phyloP scores from a whole-genome alignment of 2,888 invertebrate genomes.

The Cosmorhoe ocellata region DNA sequence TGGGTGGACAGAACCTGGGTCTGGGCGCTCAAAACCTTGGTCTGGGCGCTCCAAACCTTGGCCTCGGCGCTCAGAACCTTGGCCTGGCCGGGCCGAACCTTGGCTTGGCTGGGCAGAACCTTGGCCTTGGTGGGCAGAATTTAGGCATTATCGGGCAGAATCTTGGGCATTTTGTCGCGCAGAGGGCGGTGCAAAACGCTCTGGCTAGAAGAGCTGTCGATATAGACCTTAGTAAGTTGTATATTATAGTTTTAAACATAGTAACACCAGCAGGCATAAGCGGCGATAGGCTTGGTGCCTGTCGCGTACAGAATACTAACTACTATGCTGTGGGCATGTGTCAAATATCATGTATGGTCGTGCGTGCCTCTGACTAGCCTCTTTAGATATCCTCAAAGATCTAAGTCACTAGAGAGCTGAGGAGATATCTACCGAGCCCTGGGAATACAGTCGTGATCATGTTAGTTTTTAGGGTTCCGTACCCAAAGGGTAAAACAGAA shows the following conservation, averaged over 20 bases:
- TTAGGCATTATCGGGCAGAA: slow-evolving; percentile 62
- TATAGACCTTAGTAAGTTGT: slow-evolving; percentile 47
- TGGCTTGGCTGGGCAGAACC: slow-evolving; percentile 49
- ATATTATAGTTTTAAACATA: not conserved
- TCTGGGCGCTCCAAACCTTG: slow-evolving; percentile 51
- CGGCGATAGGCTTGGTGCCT: too few relatives aligned
- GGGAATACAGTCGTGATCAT: too few relatives aligned
- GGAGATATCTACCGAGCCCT: too few relatives aligned
- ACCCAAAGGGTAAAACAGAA: too few relatives aligned
- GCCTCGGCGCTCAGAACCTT: slow-evolving; percentile 50
- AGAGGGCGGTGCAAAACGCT: slow-evolving; percentile 71
- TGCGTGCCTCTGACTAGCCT: too few relatives aligned
- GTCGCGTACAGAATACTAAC: too few relatives aligned
- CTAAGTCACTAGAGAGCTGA: too few relatives aligned
- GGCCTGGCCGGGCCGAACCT: slow-evolving; percentile 50
- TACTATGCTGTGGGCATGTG: too few relatives aligned
- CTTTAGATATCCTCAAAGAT: too few relatives aligned
- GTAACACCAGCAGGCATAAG: too few relatives aligned
- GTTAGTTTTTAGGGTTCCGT: too few relatives aligned
- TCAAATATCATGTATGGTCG: too few relatives aligned
- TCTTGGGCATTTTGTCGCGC: slow-evolving; percentile 67
- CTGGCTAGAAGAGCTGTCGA: slow-evolving; percentile 65
- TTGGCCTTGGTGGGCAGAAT: slow-evolving; percentile 55
- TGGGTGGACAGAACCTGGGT: slow-evolving; percentile 49
- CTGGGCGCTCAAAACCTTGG: slow-evolving; percentile 50